Conservation (phyloP, 35 echinoderm and acorn worm species). For the Ophioderma brevispina region DNA sequence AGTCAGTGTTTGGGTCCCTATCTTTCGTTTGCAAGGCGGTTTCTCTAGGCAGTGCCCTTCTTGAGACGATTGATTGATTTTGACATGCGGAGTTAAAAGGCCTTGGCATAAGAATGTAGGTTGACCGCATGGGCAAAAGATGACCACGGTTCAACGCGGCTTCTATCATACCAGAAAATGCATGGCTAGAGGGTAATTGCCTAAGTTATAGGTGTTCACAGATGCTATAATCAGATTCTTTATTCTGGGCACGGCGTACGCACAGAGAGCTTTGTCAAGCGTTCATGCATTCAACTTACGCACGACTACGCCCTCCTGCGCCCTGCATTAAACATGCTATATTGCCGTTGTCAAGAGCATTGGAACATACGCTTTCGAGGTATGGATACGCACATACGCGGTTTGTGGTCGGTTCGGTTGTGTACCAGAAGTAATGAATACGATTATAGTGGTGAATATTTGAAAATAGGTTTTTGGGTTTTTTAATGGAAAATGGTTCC, state of each 20-base stretch:
- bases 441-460: constrained; percentile 12
- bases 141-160: background rate
- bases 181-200: background rate
- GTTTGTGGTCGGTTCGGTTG: too few species aligned
- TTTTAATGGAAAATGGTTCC: background rate
- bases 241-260: too few species aligned
- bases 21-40: background rate
- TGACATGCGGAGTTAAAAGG: background rate
- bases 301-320: too few species aligned
- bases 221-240: too few species aligned
- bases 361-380: too few species aligned
- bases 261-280: too few species aligned
- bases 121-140: constrained; percentile 3
- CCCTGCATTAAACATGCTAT: too few species aligned
- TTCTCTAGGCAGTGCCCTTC: constrained; percentile 8
- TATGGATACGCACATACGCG: too few species aligned
- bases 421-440: too few species aligned
- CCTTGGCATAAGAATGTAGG: background rate
- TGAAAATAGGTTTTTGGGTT: background rate
- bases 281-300: too few species aligned
- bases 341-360: too few species aligned
- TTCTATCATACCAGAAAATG: background rate
- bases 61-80: constrained; percentile 15
- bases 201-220: background rate
- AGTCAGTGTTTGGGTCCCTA: constrained; percentile 4